Percentiles rank a stretch among this genome's conserved stretches.
These are phyloP conservation scores for Drosophila leonis DNA, from an alignment of 2,888 invertebrate species.

Conservation along the genomic window DNA sequence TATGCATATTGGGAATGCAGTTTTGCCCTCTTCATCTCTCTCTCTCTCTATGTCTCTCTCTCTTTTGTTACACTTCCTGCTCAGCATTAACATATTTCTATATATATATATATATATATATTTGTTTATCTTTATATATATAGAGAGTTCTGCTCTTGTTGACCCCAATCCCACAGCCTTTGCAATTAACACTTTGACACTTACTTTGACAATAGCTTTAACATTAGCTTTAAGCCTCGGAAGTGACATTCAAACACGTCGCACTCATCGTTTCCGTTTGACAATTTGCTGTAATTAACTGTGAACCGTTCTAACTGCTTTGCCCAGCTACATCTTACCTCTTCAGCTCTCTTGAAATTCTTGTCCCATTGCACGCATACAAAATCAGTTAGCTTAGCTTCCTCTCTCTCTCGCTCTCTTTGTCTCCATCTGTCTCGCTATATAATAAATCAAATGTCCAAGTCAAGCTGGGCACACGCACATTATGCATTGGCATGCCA, in stretches of 20 bases:
- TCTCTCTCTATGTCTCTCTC: not conserved
- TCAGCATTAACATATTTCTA: slow-evolving; percentile 43
- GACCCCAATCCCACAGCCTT: slow-evolving; percentile 45
- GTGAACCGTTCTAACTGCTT: slow-evolving; percentile 53
- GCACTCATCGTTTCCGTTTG: slow-evolving; percentile 61
- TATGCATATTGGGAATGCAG: slow-evolving; percentile 58
- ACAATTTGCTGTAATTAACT: slow-evolving; percentile 74
- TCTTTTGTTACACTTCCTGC: slow-evolving; percentile 2
- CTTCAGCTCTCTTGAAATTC: slow-evolving; percentile 59
- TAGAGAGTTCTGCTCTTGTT: slow-evolving; percentile 9
- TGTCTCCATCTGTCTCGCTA: slow-evolving; percentile 46
- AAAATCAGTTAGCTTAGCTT: slow-evolving; percentile 50
- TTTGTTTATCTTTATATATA: not conserved
- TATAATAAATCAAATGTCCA: slow-evolving; percentile 69
- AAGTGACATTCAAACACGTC: slow-evolving; percentile 66
- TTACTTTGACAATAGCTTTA: slow-evolving; percentile 28
- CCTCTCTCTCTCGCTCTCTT: not conserved
- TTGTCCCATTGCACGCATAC: slow-evolving; percentile 68
- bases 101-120: slow-evolving; percentile 1
- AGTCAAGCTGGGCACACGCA: slow-evolving; percentile 68
- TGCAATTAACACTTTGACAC: slow-evolving; percentile 74
- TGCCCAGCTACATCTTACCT: not conserved
- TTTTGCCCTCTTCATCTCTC: not conserved
- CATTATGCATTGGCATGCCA: slow-evolving; percentile 72
- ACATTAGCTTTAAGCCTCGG: slow-evolving; percentile 47